Percentiles rank a stretch among this genome's conserved stretches.
phyloP scores from a whole-genome alignment of 2,797 vertebrate species.

The Poecilia velifera region DNA sequence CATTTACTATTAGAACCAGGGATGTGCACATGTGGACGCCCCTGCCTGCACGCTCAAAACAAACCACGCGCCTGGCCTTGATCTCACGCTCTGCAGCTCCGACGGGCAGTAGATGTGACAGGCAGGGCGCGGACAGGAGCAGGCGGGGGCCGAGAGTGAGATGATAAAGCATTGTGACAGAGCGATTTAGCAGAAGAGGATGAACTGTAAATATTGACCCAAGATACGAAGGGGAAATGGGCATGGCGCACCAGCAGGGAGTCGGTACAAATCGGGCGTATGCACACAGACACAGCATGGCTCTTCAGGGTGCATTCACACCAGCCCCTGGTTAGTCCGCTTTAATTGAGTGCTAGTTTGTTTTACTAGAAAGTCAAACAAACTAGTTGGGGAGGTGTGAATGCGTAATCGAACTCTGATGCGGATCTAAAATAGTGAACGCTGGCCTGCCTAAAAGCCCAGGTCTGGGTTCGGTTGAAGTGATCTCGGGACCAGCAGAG shows the following conservation, averaged over 20 bases:
- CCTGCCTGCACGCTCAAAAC: slow-evolving; percentile 56
- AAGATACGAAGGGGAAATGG: slow-evolving; percentile 51
- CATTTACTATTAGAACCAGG: slow-evolving; percentile 43
- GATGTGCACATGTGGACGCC: slow-evolving; percentile 49
- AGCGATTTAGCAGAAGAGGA: slow-evolving; percentile 61
- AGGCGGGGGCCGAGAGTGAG: slow-evolving; percentile 10
- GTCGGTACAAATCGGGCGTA: slow-evolving; percentile 21
- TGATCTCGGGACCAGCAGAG: no score
- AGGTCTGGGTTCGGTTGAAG: no score
- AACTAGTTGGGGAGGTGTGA: no score
- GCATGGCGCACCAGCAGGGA: slow-evolving; percentile 43
- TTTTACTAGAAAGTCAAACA: no score
- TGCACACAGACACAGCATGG: slow-evolving; percentile 10
- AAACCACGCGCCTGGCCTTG: slow-evolving; percentile 62
- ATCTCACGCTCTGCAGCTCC: slow-evolving; percentile 66
- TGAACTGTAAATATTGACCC: slow-evolving; percentile 78
- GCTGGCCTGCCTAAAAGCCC: no score
- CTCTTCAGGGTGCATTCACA: neutral
- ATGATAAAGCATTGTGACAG: slow-evolving; percentile 59
- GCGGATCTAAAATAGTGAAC: no score
- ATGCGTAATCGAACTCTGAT: no score
- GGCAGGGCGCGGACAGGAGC: slow-evolving; percentile 5
- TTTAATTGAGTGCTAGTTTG: no score
- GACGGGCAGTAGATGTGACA: slow-evolving; percentile 71
- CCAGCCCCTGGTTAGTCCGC: no score